A percentile compares a stretch with the other conserved stretches of the same genome.
phyloP scores from a whole-genome alignment of 1,140 invertebrate genomes.

The Scaptomyza montana region DNA sequence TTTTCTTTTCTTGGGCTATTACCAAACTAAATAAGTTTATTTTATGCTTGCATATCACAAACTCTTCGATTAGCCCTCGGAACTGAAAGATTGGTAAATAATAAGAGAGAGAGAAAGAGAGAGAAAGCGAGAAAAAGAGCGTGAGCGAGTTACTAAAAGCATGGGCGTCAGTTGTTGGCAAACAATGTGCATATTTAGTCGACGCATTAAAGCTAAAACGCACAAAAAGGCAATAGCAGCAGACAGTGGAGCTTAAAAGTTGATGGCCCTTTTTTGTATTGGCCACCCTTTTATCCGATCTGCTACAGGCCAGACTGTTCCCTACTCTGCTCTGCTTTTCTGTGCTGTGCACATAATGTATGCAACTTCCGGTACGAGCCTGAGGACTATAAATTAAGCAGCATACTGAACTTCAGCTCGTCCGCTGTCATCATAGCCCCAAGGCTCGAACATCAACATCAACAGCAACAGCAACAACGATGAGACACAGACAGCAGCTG shows the following conservation, averaged over 20 bases:
- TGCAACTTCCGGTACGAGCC: slow-evolving; percentile 67
- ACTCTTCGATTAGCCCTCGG: slow-evolving; percentile 4
- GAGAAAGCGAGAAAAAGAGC: no score
- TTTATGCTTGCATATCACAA: background rate
- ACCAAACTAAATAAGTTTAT: no score
- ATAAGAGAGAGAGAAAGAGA: background rate
- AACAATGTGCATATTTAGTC: slow-evolving; percentile 70
- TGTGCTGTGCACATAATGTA: slow-evolving; percentile 61
- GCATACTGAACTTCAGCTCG: slow-evolving; percentile 33
- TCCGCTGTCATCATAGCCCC: slow-evolving; percentile 59
- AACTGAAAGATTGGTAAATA: background rate
- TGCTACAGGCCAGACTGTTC: slow-evolving; percentile 26
- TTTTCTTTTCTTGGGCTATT: no score
- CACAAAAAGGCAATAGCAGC: slow-evolving; percentile 45
- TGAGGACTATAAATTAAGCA: slow-evolving; percentile 68
- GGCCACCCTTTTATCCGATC: slow-evolving; percentile 47
- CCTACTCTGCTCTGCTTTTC: no score
- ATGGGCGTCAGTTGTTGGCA: slow-evolving; percentile 54
- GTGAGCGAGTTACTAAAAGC: slow-evolving; percentile 30
- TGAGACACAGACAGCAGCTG: slow-evolving; percentile 12
- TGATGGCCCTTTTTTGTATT: slow-evolving; percentile 55
- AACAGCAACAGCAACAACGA: background rate
- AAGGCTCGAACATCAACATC: slow-evolving; percentile 23
- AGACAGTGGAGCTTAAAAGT: slow-evolving; percentile 67
- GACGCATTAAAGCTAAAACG: slow-evolving; percentile 60